Conservation (phyloP, 1,140 invertebrate species). For the Oncopodura yosiiana region DNA sequence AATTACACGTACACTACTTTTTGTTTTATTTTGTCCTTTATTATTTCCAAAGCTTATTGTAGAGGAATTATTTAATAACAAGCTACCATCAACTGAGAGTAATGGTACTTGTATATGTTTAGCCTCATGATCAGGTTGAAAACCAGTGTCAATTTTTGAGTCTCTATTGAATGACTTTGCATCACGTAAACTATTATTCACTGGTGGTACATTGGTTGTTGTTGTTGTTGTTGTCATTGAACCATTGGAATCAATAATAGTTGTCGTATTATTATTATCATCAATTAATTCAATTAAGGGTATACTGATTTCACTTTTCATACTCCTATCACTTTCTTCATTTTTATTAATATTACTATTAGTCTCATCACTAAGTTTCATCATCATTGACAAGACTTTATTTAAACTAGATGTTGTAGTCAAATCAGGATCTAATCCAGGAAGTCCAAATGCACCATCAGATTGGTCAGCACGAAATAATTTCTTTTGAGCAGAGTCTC, state of each 20-base stretch:
- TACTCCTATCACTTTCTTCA: not conserved
- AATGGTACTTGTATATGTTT: slow-evolving; percentile 27
- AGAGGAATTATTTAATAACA: not conserved
- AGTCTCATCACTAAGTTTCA: slow-evolving; percentile 16
- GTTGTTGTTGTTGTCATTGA: not conserved
- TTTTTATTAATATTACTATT: not conserved
- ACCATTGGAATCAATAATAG: not conserved
- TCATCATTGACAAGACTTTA: slow-evolving; percentile 34
- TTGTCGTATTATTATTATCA: slow-evolving; percentile 3
- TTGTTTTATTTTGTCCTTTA: slow-evolving; percentile 19
- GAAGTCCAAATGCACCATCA: not conserved
- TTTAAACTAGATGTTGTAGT: slow-evolving; percentile 26
- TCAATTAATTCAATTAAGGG: slow-evolving; percentile 28
- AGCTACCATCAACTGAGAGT: not conserved
- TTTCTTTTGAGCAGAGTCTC: slow-evolving; percentile 1
- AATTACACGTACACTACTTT: slow-evolving; percentile 9
- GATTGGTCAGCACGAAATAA: slow-evolving; percentile 2
- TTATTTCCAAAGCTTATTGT: not conserved
- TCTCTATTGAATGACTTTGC: slow-evolving; percentile 27
- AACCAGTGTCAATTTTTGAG: slow-evolving; percentile 32
- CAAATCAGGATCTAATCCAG: slow-evolving; percentile 21
- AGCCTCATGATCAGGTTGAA: slow-evolving; percentile 1
- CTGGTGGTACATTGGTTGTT: not conserved
- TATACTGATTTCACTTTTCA: slow-evolving; percentile 11
- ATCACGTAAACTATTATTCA: slow-evolving; percentile 18